Evolutionary conservation across 2,113 vertebrate species (phyloP).

Genomic region (Rallus limicola): DNA sequence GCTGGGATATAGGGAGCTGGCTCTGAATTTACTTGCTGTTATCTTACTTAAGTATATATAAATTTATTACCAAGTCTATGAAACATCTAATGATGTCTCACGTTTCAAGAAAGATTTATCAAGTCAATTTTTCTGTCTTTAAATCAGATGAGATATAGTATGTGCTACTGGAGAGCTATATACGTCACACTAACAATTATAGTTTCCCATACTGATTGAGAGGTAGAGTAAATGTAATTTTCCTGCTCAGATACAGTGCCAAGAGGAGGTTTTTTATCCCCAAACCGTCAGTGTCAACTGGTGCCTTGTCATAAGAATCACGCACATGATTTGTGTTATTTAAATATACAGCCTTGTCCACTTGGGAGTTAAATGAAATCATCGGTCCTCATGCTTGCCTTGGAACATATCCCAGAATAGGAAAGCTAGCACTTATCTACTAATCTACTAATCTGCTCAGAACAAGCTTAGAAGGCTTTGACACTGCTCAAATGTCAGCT

Average conservation of each 20-base stretch:
- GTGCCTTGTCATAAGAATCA: neutral
- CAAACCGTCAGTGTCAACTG: rapidly evolving
- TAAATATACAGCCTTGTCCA: neutral
- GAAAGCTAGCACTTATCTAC: conserved; percentile 55
- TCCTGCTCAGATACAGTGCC: neutral
- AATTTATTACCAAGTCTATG: rapidly evolving
- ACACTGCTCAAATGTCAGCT: conserved; percentile 63
- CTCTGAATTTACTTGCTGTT: neutral
- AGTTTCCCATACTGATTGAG: neutral
- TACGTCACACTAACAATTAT: neutral
- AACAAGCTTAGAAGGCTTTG: conserved; percentile 66
- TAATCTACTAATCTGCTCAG: conserved; percentile 65
- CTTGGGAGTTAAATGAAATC: conserved; percentile 36
- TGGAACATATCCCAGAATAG: conserved; percentile 66
- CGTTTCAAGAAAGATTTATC: neutral
- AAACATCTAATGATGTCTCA: neutral
- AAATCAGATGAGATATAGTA: neutral
- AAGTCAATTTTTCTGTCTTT: neutral
- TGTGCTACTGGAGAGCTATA: neutral
- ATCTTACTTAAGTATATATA: neutral
- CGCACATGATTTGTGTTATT: neutral
- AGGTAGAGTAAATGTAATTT: neutral
- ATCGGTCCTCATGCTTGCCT: conserved; percentile 23
- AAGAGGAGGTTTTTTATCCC: neutral
- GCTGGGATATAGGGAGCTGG: neutral